Evolutionary conservation across 2,113 vertebrate genomes (phyloP), one percentile per base, ranked within the genome.

Genomic region (Amia ocellicauda): DNA sequence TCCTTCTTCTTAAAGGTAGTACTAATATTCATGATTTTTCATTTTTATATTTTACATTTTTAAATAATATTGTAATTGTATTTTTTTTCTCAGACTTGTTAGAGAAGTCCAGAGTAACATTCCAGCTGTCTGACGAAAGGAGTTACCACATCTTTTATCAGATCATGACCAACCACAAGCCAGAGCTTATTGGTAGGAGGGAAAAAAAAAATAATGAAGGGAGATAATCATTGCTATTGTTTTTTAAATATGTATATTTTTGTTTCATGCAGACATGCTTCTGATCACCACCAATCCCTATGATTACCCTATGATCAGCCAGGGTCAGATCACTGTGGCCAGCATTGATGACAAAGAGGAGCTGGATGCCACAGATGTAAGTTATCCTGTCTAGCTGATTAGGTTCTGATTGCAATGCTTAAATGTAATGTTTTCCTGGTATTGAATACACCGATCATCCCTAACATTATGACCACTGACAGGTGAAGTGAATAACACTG

Each of bases 111-210:
- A 90, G 89, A 78, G 89, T 90, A 55, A 91, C 89, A 73, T 91
- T 91, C 77, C 89, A 91, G 82, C 74, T 90, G 1, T 88, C 88
- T 42, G 86, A 88, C 0, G 89, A 91, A 76, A 88, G 88, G 68
- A 90, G 89, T 68, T 90, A 90, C 59, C 89, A 91, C 68, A 91
- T 91, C 60, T 91, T 91, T 47, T 91, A 91, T 27, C 88, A 91
- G 74, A 23, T 91, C 67, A 90, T 74, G 47, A 90, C 86, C 40
- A 91, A 91, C 67, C 88, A 90, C 80, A 91, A 81, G 43, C 88
- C 90, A 0, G 90, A 91, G 8, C 76, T 91, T 0, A 91, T 91
- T 1, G 88, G 89, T 90, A 81, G 75, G 82, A n/a, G n/a, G n/a
- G n/a, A n/a, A n/a, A n/a, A n/a, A n/a, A n/a, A n/a, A n/a, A n/a